These are phyloP conservation scores for Hyposmocoma kahamanoa DNA, from an alignment of 1,140 invertebrate species.

Conservation along the genomic window DNA sequence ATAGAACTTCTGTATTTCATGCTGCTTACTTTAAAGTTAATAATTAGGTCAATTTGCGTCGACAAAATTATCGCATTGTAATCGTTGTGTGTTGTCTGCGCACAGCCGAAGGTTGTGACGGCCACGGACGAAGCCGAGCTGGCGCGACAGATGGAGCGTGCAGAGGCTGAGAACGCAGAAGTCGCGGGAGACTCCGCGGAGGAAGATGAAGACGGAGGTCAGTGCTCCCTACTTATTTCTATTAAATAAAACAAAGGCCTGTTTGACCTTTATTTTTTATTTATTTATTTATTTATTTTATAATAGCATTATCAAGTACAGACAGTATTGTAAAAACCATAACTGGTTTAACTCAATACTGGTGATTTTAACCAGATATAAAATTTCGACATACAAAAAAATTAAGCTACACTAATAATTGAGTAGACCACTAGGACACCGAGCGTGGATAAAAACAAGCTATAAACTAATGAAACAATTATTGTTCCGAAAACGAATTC, in stretches of 20 bases:
- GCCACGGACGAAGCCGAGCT: conserved; percentile 97
- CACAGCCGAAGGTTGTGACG: conserved; percentile 97
- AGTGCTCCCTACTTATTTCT: background rate
- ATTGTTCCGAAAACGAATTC: no score
- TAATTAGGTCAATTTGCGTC: no score
- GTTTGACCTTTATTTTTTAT: background rate
- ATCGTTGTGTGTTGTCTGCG: no score
- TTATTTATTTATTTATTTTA: background rate
- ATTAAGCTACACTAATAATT: background rate
- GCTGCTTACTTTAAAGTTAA: no score
- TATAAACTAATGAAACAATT: no score
- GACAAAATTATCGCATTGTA: no score
- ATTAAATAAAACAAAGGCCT: background rate
- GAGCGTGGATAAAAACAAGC: no score
- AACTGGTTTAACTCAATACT: background rate
- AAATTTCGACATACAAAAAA: background rate
- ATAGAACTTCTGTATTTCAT: no score
- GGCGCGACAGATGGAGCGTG: conserved; percentile 92
- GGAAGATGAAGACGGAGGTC: conserved; percentile 80
- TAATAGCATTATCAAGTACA: background rate
- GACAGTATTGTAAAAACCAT: background rate
- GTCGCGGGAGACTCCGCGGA: conserved; percentile 93
- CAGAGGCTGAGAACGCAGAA: conserved; percentile 95
- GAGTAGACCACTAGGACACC: no score
- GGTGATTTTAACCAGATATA: background rate